Percentiles rank a stretch among this genome's conserved stretches.
These are phyloP conservation scores for Reticulitermes speratus DNA, from an alignment of 1,140 invertebrate genomes.

Conservation along the genomic window DNA sequence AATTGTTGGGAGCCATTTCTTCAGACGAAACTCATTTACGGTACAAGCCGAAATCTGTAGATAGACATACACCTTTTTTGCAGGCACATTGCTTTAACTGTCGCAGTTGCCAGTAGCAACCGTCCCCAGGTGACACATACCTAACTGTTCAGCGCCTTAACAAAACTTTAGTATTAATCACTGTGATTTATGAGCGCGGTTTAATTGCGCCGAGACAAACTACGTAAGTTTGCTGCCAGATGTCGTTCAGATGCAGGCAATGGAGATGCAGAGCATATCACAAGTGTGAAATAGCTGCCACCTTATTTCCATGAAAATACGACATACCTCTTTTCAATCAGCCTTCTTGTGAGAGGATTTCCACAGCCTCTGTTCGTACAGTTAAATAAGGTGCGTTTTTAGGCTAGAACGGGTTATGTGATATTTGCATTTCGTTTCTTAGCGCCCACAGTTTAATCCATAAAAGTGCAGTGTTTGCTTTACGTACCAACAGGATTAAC, in stretches of 20 bases:
- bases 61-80: neutral
- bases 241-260: neutral
- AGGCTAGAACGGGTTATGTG: too few relatives aligned
- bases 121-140: neutral
- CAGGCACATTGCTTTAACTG: neutral
- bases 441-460: too few relatives aligned
- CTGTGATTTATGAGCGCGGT: neutral
- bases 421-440: too few relatives aligned
- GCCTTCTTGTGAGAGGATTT: neutral
- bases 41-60: neutral
- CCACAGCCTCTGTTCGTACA: neutral
- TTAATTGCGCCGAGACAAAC: neutral
- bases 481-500: too few relatives aligned
- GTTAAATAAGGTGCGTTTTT: neutral
- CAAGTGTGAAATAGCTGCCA: neutral
- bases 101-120: neutral
- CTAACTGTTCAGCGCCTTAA: neutral
- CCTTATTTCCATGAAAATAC: slow-evolving; percentile 12
- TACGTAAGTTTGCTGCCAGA: neutral
- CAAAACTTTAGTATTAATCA: neutral
- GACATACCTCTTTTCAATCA: neutral
- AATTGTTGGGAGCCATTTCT: too few relatives aligned
- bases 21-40: too few relatives aligned
- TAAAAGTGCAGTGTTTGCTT: too few relatives aligned
- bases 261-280: neutral